Base-by-base conservation (phyloP, 2,113 vertebrate genomes). In the Xenus cinereus region DNA sequence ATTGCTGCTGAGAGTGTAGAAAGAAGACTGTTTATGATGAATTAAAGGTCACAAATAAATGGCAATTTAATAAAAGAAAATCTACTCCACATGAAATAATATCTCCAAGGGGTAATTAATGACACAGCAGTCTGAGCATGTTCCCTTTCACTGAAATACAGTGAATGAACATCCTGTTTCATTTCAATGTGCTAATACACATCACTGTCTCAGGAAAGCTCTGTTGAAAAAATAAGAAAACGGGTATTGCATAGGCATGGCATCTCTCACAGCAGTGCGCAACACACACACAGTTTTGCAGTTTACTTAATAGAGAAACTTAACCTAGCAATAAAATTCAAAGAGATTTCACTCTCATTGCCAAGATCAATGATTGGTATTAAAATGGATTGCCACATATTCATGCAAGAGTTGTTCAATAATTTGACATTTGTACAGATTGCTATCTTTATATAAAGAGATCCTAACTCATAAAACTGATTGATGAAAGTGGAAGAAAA, bases 11-110 rank as follows among this genome's bases (percentile, higher is more conserved):
- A 35, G 63, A 54, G 92, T 80, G 39, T 7, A 89, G 62, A 87
- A 94, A 68, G 69, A 87, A 32, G 67, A 76, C 48, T 45, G 9
- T 90, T 95, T 69, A 57, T 83, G 43, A 94, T 54, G 87, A 72
- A 78, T 46, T 75, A 92, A 94, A 97, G 74, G 86, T 94, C 78
- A 84, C 20, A 69, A 84, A 94, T 76, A 92, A 48, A 91, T 75
- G 60, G 46, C 62, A 94, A 84, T 84, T 87, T 79, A 96, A 90
- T 72, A 82, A 84, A 77, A 51, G 41, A 51, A 85, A 79, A 92
- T 69, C 35, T 66, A 57, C 21, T 75, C 50, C 69, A 69, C 33
- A 8, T 60, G 51, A 48, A 73, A 71, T 37, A 93, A n/a, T 92
- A 81, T 86, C 78, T 78, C 64, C 66, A 67, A 62, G 59, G 74